phyloP scores from a whole-genome alignment of 2,113 vertebrate species.

The Lonchura striata region DNA sequence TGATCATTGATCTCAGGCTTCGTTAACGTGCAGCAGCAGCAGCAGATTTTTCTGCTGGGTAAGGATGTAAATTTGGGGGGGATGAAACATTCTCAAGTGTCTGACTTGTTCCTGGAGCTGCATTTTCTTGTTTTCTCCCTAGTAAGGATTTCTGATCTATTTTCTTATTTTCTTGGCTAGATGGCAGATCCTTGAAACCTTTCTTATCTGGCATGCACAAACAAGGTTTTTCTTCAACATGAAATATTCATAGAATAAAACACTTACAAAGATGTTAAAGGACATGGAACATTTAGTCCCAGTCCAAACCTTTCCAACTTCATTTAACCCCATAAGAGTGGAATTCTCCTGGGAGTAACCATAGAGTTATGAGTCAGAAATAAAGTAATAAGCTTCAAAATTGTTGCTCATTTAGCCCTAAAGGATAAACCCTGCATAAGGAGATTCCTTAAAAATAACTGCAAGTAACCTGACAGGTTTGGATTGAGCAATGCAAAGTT shows the following conservation, averaged over 20 bases:
- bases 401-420: background rate
- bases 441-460: background rate
- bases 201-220: background rate
- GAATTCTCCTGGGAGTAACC: background rate
- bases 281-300: background rate
- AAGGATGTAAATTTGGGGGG: background rate
- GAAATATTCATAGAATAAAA: constrained; percentile 11
- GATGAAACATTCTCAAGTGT: background rate
- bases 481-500: background rate
- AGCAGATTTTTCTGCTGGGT: background rate
- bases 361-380: background rate
- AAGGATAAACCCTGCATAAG: background rate
- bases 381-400: background rate
- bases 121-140: background rate
- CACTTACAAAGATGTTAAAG: background rate
- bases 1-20: background rate
- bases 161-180: background rate
- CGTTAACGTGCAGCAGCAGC: background rate
- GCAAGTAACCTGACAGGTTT: background rate
- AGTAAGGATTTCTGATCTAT: background rate
- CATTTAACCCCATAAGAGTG: background rate
- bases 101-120: background rate
- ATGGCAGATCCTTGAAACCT: background rate
- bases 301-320: background rate
- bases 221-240: background rate